These are phyloP conservation scores for Hemiscyllium ocellatum DNA, from an alignment of 2,113 vertebrate species.

Conservation along the genomic window DNA sequence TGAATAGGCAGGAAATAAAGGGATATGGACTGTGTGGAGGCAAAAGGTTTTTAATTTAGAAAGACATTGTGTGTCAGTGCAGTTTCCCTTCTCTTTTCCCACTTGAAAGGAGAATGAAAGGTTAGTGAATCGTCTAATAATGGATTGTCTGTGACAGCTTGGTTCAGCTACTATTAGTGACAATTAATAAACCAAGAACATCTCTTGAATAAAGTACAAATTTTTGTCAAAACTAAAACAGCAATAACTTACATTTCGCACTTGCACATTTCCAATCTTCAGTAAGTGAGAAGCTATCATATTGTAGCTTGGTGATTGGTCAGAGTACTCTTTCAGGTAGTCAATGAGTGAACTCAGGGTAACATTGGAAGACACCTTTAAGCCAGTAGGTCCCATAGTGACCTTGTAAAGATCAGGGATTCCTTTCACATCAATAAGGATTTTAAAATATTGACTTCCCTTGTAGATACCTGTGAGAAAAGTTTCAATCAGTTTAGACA, in stretches of 20 bases:
- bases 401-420: slow-evolving; percentile 35
- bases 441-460: slow-evolving; percentile 19
- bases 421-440: slow-evolving; percentile 37
- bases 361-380: slow-evolving; percentile 33
- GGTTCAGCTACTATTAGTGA: neutral
- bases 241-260: slow-evolving; percentile 36
- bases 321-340: slow-evolving; percentile 26
- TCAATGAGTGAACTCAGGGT: slow-evolving; percentile 34
- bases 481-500: neutral
- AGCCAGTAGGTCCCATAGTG: neutral
- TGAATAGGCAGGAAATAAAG: too few species aligned
- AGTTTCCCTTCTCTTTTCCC: neutral
- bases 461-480: slow-evolving; percentile 39
- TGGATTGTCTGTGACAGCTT: neutral
- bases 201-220: neutral
- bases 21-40: too few species aligned
- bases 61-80: too few species aligned
- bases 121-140: neutral
- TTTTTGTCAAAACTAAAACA: neutral
- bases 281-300: slow-evolving; percentile 21
- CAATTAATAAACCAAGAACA: neutral
- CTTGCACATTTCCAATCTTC: slow-evolving; percentile 32
- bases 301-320: slow-evolving; percentile 15
- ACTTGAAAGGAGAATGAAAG: neutral
- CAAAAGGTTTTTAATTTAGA: too few species aligned